phyloP scores from a whole-genome alignment of 2,113 vertebrate genomes.

The Baryphthengus martii region DNA sequence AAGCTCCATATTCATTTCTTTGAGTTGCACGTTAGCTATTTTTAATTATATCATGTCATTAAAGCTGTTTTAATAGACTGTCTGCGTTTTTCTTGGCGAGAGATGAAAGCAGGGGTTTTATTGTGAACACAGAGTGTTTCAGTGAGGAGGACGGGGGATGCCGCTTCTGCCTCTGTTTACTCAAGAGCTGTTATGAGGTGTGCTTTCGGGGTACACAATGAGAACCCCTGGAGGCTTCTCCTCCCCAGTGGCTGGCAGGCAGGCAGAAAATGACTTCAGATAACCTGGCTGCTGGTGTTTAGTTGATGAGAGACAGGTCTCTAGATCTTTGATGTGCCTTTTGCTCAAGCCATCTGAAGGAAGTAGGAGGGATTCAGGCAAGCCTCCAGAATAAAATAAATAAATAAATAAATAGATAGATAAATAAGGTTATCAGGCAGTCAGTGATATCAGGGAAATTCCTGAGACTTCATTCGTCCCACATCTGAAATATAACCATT shows the following conservation, averaged over 20 bases:
- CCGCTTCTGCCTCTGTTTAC: neutral
- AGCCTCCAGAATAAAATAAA: neutral
- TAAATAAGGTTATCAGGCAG: neutral
- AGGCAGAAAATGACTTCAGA: neutral
- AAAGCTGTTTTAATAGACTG: conserved; percentile 45
- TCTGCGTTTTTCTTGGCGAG: conserved; percentile 45
- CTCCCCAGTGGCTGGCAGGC: conserved; percentile 4
- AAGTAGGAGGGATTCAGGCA: neutral
- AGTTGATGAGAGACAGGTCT: neutral
- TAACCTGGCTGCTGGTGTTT: neutral
- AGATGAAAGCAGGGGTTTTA: conserved; percentile 18
- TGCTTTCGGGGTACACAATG: neutral
- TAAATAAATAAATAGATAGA: too few relatives aligned
- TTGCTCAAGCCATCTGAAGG: neutral
- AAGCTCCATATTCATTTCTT: conserved; percentile 48
- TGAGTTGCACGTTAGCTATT: conserved; percentile 32
- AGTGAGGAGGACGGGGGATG: conserved; percentile 4
- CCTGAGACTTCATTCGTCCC: neutral
- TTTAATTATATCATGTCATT: conserved; percentile 61
- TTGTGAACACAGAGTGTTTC: neutral
- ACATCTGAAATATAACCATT: neutral
- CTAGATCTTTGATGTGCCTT: conserved; percentile 39
- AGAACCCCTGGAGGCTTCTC: conserved; percentile 37
- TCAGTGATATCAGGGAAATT: neutral
- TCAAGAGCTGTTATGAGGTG: neutral